Evolutionary conservation across 2,113 vertebrate species (phyloP).

Genomic region (Hepsetus odoe): DNA sequence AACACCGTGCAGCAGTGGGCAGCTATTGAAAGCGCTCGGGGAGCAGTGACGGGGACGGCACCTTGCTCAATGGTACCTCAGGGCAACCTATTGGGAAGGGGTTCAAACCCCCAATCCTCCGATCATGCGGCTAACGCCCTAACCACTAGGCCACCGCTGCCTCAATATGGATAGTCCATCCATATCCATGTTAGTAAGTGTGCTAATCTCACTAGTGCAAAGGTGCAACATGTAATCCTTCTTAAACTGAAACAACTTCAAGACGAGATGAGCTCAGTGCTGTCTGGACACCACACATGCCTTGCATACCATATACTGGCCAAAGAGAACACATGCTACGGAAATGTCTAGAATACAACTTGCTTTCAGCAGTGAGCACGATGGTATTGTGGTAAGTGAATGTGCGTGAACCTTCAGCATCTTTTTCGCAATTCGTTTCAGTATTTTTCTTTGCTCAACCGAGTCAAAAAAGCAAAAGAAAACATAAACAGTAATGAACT

Average conservation of each 20-base stretch:
- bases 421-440: background rate
- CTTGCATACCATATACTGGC: background rate
- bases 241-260: background rate
- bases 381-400: background rate
- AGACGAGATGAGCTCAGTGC: constrained; percentile 7
- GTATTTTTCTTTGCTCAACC: background rate
- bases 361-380: background rate
- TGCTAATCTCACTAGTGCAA: background rate
- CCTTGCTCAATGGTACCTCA: too few species aligned
- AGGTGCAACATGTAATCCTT: background rate
- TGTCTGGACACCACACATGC: constrained; percentile 21
- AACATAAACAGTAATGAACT: background rate
- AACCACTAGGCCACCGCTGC: too few species aligned
- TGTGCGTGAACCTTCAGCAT: background rate
- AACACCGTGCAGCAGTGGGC: too few species aligned
- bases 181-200: background rate
- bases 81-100: too few species aligned
- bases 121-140: too few species aligned
- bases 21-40: too few species aligned
- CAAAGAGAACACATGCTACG: constrained; percentile 12
- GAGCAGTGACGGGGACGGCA: too few species aligned
- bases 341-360: constrained; percentile 1
- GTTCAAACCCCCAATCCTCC: too few species aligned
- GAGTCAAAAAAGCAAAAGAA: background rate
- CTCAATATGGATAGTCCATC: background rate